Base-by-base conservation (phyloP, 2,888 invertebrate species). In the Morpho achilles region DNA sequence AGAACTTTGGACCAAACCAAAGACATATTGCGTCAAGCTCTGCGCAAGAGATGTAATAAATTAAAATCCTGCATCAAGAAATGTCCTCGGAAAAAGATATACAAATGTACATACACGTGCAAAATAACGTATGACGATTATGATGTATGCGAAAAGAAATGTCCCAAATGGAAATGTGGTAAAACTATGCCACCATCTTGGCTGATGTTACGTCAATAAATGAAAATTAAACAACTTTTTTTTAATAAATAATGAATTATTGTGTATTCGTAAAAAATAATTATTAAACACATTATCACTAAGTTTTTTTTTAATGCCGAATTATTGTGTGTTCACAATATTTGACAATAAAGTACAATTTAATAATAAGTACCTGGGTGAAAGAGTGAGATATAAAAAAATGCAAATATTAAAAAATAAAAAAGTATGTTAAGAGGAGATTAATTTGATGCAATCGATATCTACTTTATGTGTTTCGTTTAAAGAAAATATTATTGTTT, bases 151-250 rank as follows among this genome's bases (percentile, higher is more conserved):
- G 52, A 61, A n/a, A 60, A 67, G 42, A 40, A 64, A 8, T 71
- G 71, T 40, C 65, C 69, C 3, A 66, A 63, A 40, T 48, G 59
- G 0, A 69, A 63, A 16, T 74, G 74, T 49, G 76, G 78, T 0
- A 72, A 54, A 43, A 80, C 80, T 0, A 65, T 74, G 69, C 77
- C 75, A 8, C 76, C 76, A 0, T 39, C 43, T 10, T 71, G 69
- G 68, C 46, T 49, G 16, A 43, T 54, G 7, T 39, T 23, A 9
- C 23, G n/a, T 41, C 47, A 61, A 51, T 50, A 40, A 61, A 49
- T 7, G 16, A 47, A 50, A 32, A 41, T 47, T 44, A 9, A 48
- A 44, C 22, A 1, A 16, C 1, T 16, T 47, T 43, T 43, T 50
- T 45, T 9, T 22, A 49, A 52, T 6, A 23, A 10, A 43, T 16